A percentile compares a stretch with the other conserved stretches of the same genome.
Conservation (phyloP, 1,140 invertebrate genomes). For the Diabrotica virgifera region DNA sequence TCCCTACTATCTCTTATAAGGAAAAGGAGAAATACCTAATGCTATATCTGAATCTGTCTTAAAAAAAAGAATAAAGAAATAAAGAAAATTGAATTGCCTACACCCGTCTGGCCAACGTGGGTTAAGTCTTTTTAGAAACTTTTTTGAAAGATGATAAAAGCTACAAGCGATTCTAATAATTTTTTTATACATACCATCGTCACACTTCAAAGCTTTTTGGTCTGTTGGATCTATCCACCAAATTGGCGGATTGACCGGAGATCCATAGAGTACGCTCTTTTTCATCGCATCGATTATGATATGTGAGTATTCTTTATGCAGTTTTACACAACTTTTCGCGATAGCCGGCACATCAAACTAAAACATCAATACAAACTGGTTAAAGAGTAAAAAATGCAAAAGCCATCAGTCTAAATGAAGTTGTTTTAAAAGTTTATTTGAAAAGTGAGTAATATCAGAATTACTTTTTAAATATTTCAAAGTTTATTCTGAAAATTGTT, state of each 20-base stretch:
- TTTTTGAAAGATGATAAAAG: neutral
- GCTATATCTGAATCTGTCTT: too few relatives aligned
- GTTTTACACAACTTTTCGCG: constrained; percentile 59
- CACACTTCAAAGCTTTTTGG: constrained; percentile 26
- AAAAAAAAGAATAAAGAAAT: too few relatives aligned
- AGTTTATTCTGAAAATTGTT: too few relatives aligned
- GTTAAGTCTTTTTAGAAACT: neutral
- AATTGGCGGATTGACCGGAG: constrained; percentile 81
- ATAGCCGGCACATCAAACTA: constrained; percentile 53
- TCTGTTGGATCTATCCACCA: constrained; percentile 85
- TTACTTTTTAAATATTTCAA: too few relatives aligned
- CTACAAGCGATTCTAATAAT: neutral
- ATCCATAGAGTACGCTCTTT: constrained; percentile 59
- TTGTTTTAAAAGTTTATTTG: too few relatives aligned
- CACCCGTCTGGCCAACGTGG: too few relatives aligned
- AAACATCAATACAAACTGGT: neutral
- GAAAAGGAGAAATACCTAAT: too few relatives aligned
- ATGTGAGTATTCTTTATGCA: constrained; percentile 67
- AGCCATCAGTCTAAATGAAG: too few relatives aligned
- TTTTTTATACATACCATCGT: constrained; percentile 22
- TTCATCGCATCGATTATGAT: constrained; percentile 61
- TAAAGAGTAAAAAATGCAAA: too few relatives aligned
- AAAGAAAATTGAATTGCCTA: too few relatives aligned
- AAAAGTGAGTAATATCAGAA: too few relatives aligned
- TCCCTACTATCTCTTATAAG: too few relatives aligned